These are phyloP conservation scores for Corydoras maculifer DNA, from an alignment of 2,113 vertebrate genomes.

Conservation along the genomic window DNA sequence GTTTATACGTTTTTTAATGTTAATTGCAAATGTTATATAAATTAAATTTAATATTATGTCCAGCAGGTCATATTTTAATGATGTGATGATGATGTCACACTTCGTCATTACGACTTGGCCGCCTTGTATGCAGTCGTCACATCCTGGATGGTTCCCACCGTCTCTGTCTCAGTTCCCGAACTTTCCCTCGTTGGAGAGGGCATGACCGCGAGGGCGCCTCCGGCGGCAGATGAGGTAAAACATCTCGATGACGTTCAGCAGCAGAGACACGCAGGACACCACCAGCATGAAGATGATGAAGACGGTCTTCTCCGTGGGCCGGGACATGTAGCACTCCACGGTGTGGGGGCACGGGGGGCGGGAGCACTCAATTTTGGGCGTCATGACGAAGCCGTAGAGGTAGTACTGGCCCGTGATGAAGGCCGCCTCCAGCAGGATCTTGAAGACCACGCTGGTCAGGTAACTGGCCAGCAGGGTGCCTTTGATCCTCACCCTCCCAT, in stretches of 20 bases:
- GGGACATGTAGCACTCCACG: slow-evolving; percentile 93
- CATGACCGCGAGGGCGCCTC: too few species aligned
- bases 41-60: too few species aligned
- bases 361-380: slow-evolving; percentile 75
- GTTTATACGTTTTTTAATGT: too few species aligned
- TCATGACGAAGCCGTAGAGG: slow-evolving; percentile 84
- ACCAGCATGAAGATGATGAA: slow-evolving; percentile 81
- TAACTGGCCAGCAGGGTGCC: slow-evolving; percentile 85
- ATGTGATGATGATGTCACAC: too few species aligned
- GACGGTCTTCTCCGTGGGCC: slow-evolving; percentile 93
- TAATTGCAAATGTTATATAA: too few species aligned
- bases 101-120: too few species aligned
- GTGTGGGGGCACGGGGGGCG: slow-evolving; percentile 84
- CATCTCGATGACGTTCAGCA: slow-evolving; percentile 85
- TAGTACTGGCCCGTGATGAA: slow-evolving; percentile 92
- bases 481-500: slow-evolving; percentile 74
- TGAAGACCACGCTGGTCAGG: slow-evolving; percentile 79
- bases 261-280: slow-evolving; percentile 77
- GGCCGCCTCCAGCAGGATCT: slow-evolving; percentile 80
- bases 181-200: too few species aligned
- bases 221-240: slow-evolving; percentile 70
- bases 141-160: too few species aligned
- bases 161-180: too few species aligned
- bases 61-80: too few species aligned
- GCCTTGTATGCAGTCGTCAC: too few species aligned